Evolutionary conservation across 2,888 invertebrate genomes (phyloP), one percentile per base, ranked within the genome.

Genomic region (Acanthoscelides obtectus): DNA sequence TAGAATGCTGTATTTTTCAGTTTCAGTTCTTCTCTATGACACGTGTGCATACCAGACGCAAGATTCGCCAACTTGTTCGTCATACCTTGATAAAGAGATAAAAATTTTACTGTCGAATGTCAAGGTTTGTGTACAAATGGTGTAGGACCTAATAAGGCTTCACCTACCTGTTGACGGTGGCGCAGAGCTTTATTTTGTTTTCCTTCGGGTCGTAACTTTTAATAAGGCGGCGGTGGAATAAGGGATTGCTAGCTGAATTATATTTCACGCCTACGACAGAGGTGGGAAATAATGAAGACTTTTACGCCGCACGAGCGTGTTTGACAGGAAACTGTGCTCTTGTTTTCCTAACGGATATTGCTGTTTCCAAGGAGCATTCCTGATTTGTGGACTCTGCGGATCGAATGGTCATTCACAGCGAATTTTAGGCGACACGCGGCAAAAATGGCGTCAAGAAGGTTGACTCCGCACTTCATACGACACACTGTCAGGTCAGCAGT

Each of bases 161-260:
- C 64, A 72, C 67, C 66, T 66, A 72, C 67, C 66, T 66, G 70
- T 72, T 64, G 72, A 64, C 45, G 64, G 17, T 70, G 69, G 20
- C 27, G 65, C 66, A 17, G 69, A 64, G 71, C 71, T 75, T 75
- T 76, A 77, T 79, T 77, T 77, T 79, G 78, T 79, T 79, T 76
- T 76, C 78, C 71, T 74, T 77, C 65, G 6, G 78, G 77, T 78
- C 79, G 77, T 79, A 79, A 79, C 79, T 79, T 79, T 79, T 79
- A 79, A 79, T 79, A 79, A 78, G 77, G 68, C 45, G 65, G 69
- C 25, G 21, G 67, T 22, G 25, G 66, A 73, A 22, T 45, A 74
- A 76, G 73, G 71, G 72, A 74, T 75, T 73, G 72, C 71, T 73
- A 72, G 77, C 77, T 77, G 20, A 21, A 66, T 66, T 66, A 20